Conservation (phyloP, 2,797 vertebrate genomes). For the Sebastes goodei region DNA sequence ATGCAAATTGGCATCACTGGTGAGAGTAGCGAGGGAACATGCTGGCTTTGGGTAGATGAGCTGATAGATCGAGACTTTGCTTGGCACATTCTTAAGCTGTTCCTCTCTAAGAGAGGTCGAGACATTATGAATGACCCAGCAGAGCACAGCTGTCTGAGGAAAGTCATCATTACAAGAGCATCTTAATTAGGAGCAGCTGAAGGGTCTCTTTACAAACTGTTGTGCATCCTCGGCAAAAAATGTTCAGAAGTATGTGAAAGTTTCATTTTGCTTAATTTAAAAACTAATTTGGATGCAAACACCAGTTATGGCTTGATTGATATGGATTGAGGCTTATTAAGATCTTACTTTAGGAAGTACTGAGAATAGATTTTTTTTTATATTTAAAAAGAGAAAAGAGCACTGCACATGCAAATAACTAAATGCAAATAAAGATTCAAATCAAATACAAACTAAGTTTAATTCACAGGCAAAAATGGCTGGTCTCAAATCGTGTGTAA, state of each 20-base stretch:
- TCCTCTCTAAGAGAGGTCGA: conserved; percentile 21
- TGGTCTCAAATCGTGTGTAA: too few relatives aligned
- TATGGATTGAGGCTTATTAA: neutral
- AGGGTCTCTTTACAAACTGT: conserved; percentile 7
- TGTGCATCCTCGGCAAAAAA: neutral
- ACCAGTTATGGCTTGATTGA: too few relatives aligned
- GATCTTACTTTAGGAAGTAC: neutral
- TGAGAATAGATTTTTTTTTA: neutral
- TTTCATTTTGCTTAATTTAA: neutral
- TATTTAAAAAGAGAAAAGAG: neutral
- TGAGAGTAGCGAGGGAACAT: neutral
- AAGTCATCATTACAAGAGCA: conserved; percentile 26
- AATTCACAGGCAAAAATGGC: neutral
- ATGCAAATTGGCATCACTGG: neutral
- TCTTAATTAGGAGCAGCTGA: conserved; percentile 47
- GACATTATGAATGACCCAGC: conserved; percentile 25
- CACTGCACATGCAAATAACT: neutral
- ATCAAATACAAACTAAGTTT: conserved; percentile 1
- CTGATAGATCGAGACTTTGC: neutral
- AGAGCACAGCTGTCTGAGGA: conserved; percentile 40
- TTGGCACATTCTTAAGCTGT: conserved; percentile 16
- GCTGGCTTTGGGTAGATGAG: neutral
- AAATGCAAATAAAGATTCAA: neutral
- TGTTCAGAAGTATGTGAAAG: neutral
- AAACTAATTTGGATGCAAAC: neutral